These are phyloP conservation scores for Pilophorus perplexus DNA, from an alignment of 2,888 invertebrate species.

Conservation along the genomic window DNA sequence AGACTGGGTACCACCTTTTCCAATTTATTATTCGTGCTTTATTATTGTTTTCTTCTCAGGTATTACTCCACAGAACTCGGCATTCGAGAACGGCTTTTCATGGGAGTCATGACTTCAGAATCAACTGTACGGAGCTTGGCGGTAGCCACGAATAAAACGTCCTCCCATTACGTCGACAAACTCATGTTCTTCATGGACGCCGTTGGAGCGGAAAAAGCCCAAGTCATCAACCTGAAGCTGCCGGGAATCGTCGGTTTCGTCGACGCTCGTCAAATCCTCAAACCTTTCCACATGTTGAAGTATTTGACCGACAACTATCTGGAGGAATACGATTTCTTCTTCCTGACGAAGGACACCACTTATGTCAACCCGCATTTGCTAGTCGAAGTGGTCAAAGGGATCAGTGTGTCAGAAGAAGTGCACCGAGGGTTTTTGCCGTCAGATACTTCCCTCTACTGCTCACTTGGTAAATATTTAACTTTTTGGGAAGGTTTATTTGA, in stretches of 20 bases:
- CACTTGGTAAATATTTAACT: conserved; percentile 64
- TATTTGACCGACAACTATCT: conserved; percentile 86
- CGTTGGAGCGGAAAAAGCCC: conserved; percentile 54
- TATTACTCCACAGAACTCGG: conserved; percentile 95
- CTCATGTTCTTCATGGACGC: conserved; percentile 71
- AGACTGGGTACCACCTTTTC: neutral
- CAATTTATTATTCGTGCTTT: neutral
- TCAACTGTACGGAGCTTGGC: conserved; percentile 70
- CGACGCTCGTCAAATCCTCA: conserved; percentile 69
- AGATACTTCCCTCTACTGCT: conserved; percentile 60
- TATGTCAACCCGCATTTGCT: conserved; percentile 80
- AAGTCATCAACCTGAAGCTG: conserved; percentile 53
- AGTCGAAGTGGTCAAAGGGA: conserved; percentile 66
- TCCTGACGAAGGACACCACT: conserved; percentile 77
- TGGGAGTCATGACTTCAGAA: conserved; percentile 78
- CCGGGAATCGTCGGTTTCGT: conserved; percentile 82
- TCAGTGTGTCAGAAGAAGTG: conserved; percentile 81
- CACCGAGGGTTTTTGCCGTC: conserved; percentile 72
- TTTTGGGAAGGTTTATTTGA: too few species aligned
- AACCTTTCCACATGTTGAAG: conserved; percentile 84
- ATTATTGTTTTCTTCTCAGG: conserved; percentile 54
- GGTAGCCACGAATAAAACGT: conserved; percentile 81
- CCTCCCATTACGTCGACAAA: conserved; percentile 79
- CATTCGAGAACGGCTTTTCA: conserved; percentile 82
- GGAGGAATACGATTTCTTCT: conserved; percentile 90